Conservation (phyloP, 2,888 invertebrate species). For the Drepana falcataria region DNA sequence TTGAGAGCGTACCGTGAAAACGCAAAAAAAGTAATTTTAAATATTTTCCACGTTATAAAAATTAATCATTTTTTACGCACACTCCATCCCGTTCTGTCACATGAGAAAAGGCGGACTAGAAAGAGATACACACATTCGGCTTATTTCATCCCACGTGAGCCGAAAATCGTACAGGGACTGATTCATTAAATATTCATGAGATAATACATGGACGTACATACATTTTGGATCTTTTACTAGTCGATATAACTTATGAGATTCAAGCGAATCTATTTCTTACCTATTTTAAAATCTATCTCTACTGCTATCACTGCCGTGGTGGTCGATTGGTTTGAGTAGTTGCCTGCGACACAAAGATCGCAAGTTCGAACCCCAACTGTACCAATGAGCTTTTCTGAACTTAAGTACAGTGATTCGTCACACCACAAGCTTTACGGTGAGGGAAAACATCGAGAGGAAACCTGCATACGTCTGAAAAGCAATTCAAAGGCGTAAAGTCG, state of each 20-base stretch:
- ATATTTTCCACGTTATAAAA: conserved; percentile 2
- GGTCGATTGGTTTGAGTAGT: no score
- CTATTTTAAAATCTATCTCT: no score
- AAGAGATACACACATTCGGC: conserved; percentile 19
- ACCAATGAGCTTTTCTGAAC: no score
- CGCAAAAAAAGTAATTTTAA: conserved; percentile 1
- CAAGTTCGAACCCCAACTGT: no score
- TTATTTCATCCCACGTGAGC: conserved; percentile 23
- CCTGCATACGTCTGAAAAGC: no score
- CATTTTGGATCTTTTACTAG: conserved; percentile 5
- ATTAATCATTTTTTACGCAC: neutral
- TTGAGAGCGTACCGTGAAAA: neutral
- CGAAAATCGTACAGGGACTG: conserved; percentile 44
- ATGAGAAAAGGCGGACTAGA: conserved; percentile 6
- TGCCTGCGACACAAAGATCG: no score
- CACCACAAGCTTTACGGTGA: no score
- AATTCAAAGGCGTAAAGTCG: no score
- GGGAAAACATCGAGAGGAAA: no score
- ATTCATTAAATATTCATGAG: conserved; percentile 57
- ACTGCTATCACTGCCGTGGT: no score
- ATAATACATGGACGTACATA: conserved; percentile 31
- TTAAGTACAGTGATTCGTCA: no score
- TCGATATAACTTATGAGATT: conserved; percentile 5
- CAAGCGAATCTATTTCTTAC: neutral
- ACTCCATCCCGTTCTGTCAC: neutral